A percentile compares a stretch with the other conserved stretches of the same genome.
These are phyloP conservation scores for Lasiurus cinereus DNA, from an alignment of 2,113 vertebrate genomes.

Conservation along the genomic window DNA sequence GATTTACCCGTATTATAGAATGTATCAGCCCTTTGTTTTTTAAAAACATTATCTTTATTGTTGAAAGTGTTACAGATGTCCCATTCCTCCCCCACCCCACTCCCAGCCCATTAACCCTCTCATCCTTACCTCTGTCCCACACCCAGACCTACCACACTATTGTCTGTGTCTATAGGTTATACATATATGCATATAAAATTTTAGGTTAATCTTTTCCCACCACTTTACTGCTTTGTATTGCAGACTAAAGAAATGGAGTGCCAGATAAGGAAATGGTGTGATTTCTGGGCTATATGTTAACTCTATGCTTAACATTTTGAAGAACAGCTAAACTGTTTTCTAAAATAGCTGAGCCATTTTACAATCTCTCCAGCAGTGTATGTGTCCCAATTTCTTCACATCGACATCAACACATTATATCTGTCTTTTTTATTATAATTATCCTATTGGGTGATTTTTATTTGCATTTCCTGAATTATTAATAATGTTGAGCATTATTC, in stretches of 20 bases:
- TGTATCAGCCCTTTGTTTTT: background rate
- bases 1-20: background rate
- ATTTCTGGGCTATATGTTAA: background rate
- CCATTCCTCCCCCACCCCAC: too few relatives aligned
- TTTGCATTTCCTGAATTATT: background rate
- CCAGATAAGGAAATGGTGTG: background rate
- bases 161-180: too few relatives aligned
- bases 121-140: too few relatives aligned
- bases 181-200: too few relatives aligned
- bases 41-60: too few relatives aligned
- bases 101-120: too few relatives aligned
- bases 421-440: background rate
- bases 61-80: too few relatives aligned
- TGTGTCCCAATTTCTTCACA: background rate
- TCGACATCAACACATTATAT: background rate
- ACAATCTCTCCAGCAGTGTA: background rate
- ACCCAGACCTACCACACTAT: too few relatives aligned
- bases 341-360: background rate
- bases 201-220: too few relatives aligned
- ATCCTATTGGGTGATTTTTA: background rate
- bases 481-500: background rate
- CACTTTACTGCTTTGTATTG: background rate
- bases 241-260: background rate
- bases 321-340: background rate
- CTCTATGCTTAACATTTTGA: slow-evolving; percentile 10